phyloP scores from a whole-genome alignment of 2,888 invertebrate species.

The Electrophaes corylata region DNA sequence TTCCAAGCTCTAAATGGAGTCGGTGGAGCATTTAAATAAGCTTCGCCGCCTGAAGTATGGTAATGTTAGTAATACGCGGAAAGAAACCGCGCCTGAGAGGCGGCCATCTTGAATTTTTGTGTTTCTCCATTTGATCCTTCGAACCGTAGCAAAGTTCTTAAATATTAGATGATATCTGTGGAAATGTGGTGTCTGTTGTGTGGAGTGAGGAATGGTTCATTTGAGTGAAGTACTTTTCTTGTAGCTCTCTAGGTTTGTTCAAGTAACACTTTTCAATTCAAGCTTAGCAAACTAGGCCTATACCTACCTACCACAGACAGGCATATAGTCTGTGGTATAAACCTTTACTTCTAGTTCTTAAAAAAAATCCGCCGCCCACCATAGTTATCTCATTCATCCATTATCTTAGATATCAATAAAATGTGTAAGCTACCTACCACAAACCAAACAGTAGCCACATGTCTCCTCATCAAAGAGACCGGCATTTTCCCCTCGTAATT shows the following conservation, averaged over 20 bases:
- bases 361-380: slow-evolving; percentile 16
- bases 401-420: slow-evolving; percentile 45
- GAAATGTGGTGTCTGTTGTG: slow-evolving; percentile 26
- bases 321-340: too few species aligned
- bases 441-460: slow-evolving; percentile 44
- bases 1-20: slow-evolving; percentile 84
- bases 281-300: not conserved
- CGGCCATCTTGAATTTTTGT: slow-evolving; percentile 77
- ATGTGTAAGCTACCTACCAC: slow-evolving; percentile 47
- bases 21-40: slow-evolving; percentile 85
- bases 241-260: not conserved
- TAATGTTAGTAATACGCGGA: slow-evolving; percentile 82
- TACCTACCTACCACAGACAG: not conserved
- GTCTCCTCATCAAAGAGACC: slow-evolving; percentile 54
- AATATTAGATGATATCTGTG: slow-evolving; percentile 42
- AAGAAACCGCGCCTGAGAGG: slow-evolving; percentile 73
- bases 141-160: slow-evolving; percentile 43
- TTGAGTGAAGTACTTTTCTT: slow-evolving; percentile 13
- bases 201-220: slow-evolving; percentile 20
- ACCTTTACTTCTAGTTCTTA: not conserved
- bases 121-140: slow-evolving; percentile 48
- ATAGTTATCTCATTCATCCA: not conserved
- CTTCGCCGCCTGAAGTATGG: slow-evolving; percentile 82
- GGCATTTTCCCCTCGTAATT: slow-evolving; percentile 64
- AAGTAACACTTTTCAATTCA: not conserved